Evolutionary conservation across 2,113 vertebrate species (phyloP), one percentile per base, ranked within the genome.

Genomic region (Lepus timidus): DNA sequence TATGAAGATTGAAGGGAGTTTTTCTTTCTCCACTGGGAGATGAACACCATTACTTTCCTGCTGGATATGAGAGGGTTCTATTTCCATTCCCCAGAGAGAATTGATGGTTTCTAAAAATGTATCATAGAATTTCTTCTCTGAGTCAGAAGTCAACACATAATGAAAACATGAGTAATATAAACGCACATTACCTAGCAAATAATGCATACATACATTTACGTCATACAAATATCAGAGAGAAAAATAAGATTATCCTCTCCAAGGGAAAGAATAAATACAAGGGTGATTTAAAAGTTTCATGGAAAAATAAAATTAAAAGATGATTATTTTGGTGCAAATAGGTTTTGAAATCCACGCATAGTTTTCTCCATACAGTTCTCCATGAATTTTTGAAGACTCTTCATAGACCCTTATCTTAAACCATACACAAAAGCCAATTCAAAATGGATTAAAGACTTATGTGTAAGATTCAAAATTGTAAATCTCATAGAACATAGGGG

Each of bases 1-100:
- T 82, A 29, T 52, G 44, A 90, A 74, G 51, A 75, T 33, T 75
- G 36, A 92, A 22, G 29, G 49, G 8, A 93, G 44, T 23, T 74
- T 86, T 13, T 52, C 19, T 84, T 3, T 73, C 9, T 29, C 55
- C 33, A 52, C 14, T 83, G 27, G 29, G 58, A 44, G 29, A 17
- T 23, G 75, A 64, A 61, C 25, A 51, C 16, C 16, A 76, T 89
- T 65, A 31, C 17, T 29, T 76, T 76, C 1, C 3, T 61, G n/a
- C 23, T 71, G 68, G 71, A 86, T 90, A 81, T 12, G n/a, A 78
- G 11, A 52, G 25, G 12, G 27, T 1, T 58, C 0, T 76, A 16
- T 84, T 91, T 90, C n/a, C 49, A 55, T 81, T 90, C 23, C 81
- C 74, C 31, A 75, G 58, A 80, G 31, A 85, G 68, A 76, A 64